Evolutionary conservation across 2,797 vertebrate genomes (phyloP).

Genomic region (Peromyscus eremicus): DNA sequence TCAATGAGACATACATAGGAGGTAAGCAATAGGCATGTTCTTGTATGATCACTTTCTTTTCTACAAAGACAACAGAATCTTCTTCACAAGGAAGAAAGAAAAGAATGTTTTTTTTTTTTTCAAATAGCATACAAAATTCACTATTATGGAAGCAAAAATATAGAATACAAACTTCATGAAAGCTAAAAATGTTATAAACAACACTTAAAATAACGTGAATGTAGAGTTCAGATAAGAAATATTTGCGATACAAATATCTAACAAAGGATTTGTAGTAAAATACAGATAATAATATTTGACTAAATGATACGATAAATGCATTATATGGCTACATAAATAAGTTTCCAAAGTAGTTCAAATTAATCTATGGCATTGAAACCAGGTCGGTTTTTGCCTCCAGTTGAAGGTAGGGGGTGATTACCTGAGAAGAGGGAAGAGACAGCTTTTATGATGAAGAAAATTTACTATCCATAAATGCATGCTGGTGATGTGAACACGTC

Average conservation of each 20-base stretch:
- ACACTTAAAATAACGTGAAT: background rate
- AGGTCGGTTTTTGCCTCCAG: background rate
- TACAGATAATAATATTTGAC: background rate
- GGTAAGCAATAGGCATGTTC: background rate
- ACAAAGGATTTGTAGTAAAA: background rate
- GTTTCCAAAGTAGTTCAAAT: background rate
- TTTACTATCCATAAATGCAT: background rate
- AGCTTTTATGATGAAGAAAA: background rate
- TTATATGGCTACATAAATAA: background rate
- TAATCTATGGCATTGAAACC: background rate
- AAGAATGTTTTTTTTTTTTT: background rate
- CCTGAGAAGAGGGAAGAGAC: background rate
- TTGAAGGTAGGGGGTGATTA: background rate
- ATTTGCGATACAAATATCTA: background rate
- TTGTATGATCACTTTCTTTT: background rate
- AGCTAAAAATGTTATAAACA: background rate
- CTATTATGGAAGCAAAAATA: background rate
- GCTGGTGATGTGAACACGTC: background rate
- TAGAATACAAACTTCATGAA: background rate
- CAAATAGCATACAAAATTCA: background rate
- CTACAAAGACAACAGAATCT: conserved; percentile 19
- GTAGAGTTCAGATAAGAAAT: background rate
- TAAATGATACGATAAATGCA: background rate
- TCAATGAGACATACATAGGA: background rate
- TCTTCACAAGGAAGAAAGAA: background rate